Evolutionary conservation across 2,888 invertebrate genomes (phyloP), one percentile per base, ranked within the genome.

Genomic region (Ormyrus pomaceus): DNA sequence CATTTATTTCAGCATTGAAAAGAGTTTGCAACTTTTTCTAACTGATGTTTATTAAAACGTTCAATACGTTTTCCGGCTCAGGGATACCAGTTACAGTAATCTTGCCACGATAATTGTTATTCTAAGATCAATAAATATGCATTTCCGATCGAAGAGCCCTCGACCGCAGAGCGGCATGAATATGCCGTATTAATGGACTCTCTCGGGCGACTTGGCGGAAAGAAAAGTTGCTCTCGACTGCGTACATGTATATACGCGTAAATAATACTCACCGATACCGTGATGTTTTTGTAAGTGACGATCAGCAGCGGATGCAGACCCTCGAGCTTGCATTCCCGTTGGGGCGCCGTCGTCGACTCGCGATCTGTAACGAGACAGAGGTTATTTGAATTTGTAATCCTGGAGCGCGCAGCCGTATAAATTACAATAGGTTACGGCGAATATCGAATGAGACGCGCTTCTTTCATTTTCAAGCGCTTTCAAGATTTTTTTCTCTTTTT

Each of bases 271-370:
- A 91, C 91, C 83, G 89, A 89, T 85, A 91, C 87, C 75, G 91
- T 90, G 82, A 91, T 87, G 77, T 91, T 91, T 84, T 90, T 91
- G 86, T 91, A 91, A 50, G 91, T 91, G 82, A 92, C 88, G 81
- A 91, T 88, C 77, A 92, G 87, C 77, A 91, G 87, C 0, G 91
- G 90, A 73, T 91, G 91, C 11, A 91, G 86, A 61, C 91, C 89
- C 81, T 91, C 91, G 80, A 92, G 86, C 80, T 87, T 89, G 82
- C 92, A 92, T 78, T 89, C 89, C 56, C 48, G 75, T 9, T 75
- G 80, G n/a, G 80, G 80, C 64, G 6, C 11, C 46, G 68, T 45
- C 50, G 77, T 75, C 51, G 82, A 62, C 4, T 56, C 77, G 13
- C 75, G 80, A 55, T 65, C 82, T 82, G 80, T 59, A 82, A 82